Conservation (phyloP, 2,888 invertebrate genomes). For the Plagodis dolabraria region DNA sequence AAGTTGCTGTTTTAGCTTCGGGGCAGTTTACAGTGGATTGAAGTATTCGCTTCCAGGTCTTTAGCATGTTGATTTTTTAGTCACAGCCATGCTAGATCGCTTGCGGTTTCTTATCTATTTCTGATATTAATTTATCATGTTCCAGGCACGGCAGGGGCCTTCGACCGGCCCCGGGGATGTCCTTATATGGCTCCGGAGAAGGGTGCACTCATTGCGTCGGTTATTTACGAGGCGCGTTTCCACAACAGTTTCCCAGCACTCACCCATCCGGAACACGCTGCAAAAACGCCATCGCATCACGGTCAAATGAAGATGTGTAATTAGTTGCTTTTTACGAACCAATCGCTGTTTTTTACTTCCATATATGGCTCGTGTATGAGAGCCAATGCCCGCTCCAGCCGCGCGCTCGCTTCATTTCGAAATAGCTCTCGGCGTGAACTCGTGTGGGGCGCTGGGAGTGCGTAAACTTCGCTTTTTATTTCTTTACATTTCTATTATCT, state of each 20-base stretch:
- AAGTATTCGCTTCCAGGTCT: constrained; percentile 8
- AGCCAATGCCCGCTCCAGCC: constrained; percentile 62
- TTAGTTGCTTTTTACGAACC: constrained; percentile 71
- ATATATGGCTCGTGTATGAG: constrained; percentile 60
- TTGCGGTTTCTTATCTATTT: constrained; percentile 25
- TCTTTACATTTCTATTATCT: constrained; percentile 55
- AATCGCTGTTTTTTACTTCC: constrained; percentile 66
- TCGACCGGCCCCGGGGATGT: constrained; percentile 39
- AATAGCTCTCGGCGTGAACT: constrained; percentile 56
- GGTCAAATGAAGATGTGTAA: constrained; percentile 83
- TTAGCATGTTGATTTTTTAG: constrained; percentile 13
- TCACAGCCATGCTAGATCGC: constrained; percentile 14
- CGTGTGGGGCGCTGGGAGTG: constrained; percentile 5
- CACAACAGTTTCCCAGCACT: constrained; percentile 68
- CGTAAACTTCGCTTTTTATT: constrained; percentile 54
- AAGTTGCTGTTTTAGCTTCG: constrained; percentile 1
- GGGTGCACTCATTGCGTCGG: constrained; percentile 45
- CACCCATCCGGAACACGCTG: constrained; percentile 61
- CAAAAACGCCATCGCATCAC: constrained; percentile 74
- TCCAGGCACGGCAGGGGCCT: constrained; percentile 34
- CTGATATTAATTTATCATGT: constrained; percentile 22
- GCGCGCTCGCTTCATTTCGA: constrained; percentile 62
- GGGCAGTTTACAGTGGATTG: constrained; percentile 5
- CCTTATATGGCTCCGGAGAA: constrained; percentile 44
- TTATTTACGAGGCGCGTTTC: constrained; percentile 48